These are phyloP conservation scores for Sylvilagus bachmani DNA, from an alignment of 2,113 vertebrate genomes.

Conservation along the genomic window DNA sequence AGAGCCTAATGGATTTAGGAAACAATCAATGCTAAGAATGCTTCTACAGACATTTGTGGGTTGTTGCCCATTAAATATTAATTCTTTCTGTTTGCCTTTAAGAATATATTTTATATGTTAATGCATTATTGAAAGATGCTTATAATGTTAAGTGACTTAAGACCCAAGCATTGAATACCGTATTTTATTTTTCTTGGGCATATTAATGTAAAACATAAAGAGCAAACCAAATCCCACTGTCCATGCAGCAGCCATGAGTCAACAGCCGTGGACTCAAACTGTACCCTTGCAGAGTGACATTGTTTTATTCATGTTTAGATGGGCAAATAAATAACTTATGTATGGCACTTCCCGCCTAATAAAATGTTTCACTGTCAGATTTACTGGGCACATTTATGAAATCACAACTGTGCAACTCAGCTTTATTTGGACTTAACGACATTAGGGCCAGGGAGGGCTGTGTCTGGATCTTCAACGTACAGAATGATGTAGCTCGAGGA, in stretches of 20 bases:
- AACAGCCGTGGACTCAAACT: not conserved
- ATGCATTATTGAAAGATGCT: constrained; percentile 84
- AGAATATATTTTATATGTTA: constrained; percentile 84
- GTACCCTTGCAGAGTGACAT: not conserved
- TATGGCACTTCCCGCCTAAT: constrained; percentile 53
- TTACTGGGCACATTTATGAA: constrained; percentile 71
- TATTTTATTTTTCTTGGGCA: constrained; percentile 75
- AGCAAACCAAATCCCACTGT: not conserved
- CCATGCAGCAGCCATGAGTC: not conserved
- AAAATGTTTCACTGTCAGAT: constrained; percentile 66
- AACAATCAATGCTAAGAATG: constrained; percentile 91
- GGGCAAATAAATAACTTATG: constrained; percentile 72
- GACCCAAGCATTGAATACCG: constrained; percentile 60
- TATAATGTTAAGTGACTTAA: constrained; percentile 86
- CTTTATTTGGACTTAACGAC: constrained; percentile 68
- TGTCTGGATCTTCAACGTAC: not conserved
- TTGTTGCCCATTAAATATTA: constrained; percentile 94
- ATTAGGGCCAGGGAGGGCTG: not conserved
- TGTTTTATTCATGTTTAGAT: constrained; percentile 64
- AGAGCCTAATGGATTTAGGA: constrained; percentile 88
- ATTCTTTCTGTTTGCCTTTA: constrained; percentile 87
- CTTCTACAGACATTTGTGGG: constrained; percentile 87
- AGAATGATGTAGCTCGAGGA: not conserved
- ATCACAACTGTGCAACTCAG: constrained; percentile 57
- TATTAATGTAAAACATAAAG: constrained; percentile 60